Conservation (phyloP, 2,113 vertebrate species). For the Lethenteron reissneri region DNA sequence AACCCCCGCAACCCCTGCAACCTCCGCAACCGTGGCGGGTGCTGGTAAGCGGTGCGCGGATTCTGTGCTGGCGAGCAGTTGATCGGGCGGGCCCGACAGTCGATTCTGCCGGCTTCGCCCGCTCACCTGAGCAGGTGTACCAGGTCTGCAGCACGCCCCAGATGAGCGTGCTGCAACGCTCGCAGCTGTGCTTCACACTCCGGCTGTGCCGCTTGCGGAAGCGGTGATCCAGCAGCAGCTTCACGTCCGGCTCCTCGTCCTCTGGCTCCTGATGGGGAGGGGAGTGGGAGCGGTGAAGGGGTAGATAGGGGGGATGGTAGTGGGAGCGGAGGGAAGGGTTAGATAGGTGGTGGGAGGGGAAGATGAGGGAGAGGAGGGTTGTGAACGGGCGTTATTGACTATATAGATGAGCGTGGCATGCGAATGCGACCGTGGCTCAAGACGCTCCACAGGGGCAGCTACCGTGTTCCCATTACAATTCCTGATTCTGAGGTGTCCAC, state of each 20-base stretch:
- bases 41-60: not conserved
- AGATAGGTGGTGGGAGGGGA: not conserved
- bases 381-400: too few species aligned
- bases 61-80: not conserved
- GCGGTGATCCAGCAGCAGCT: conserved; percentile 61
- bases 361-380: not conserved
- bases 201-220: conserved; percentile 97
- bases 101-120: not conserved
- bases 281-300: not conserved
- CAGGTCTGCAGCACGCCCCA: conserved; percentile 97
- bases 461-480: too few species aligned
- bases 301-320: not conserved
- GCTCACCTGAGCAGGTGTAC: conserved; percentile 87
- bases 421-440: too few species aligned
- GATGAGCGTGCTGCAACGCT: conserved; percentile 75
- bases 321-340: not conserved
- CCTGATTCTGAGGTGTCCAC: too few species aligned
- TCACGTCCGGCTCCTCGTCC: conserved; percentile 72
- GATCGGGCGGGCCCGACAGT: fast-evolving
- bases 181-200: conserved; percentile 79
- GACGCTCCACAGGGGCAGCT: too few species aligned
- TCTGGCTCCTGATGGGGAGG: conserved; percentile 40
- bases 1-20: not conserved
- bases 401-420: too few species aligned
- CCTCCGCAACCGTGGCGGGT: too few species aligned